These are phyloP conservation scores for Odontomachus brunneus DNA, from an alignment of 1,140 invertebrate genomes.

Conservation along the genomic window DNA sequence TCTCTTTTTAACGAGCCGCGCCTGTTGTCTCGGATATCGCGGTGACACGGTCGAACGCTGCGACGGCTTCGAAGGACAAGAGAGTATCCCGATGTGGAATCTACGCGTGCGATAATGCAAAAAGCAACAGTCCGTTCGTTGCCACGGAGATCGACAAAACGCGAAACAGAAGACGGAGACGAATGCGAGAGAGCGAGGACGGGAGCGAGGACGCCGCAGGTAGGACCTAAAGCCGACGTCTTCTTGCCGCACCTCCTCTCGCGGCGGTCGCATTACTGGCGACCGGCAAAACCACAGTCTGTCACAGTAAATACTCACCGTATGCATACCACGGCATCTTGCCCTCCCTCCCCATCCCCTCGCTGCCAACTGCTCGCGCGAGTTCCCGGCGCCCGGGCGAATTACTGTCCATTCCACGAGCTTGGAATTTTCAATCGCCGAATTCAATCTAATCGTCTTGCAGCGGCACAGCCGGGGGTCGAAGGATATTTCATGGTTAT, in stretches of 20 bases:
- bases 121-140: slow-evolving; percentile 49
- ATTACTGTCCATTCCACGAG: slow-evolving; percentile 56
- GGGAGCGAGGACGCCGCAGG: slow-evolving; percentile 38
- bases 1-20: background rate
- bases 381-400: background rate
- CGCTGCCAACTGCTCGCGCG: slow-evolving; percentile 17
- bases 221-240: slow-evolving; percentile 53
- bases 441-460: slow-evolving; percentile 52
- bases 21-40: slow-evolving; percentile 11
- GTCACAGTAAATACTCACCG: slow-evolving; percentile 65
- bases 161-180: slow-evolving; percentile 69
- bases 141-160: slow-evolving; percentile 68
- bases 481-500: slow-evolving; percentile 22
- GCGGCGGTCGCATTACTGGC: slow-evolving; percentile 68
- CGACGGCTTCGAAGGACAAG: too few relatives aligned
- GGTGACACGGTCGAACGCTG: too few relatives aligned
- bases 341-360: background rate
- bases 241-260: slow-evolving; percentile 54
- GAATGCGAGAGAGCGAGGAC: background rate
- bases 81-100: slow-evolving; percentile 43
- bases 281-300: slow-evolving; percentile 65
- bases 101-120: slow-evolving; percentile 29
- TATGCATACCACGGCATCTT: slow-evolving; percentile 66
- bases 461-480: background rate
- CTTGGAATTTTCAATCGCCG: slow-evolving; percentile 59